Evolutionary conservation across 2,113 vertebrate species (phyloP), one percentile per base, ranked within the genome.

Genomic region (Casuarius casuarius): DNA sequence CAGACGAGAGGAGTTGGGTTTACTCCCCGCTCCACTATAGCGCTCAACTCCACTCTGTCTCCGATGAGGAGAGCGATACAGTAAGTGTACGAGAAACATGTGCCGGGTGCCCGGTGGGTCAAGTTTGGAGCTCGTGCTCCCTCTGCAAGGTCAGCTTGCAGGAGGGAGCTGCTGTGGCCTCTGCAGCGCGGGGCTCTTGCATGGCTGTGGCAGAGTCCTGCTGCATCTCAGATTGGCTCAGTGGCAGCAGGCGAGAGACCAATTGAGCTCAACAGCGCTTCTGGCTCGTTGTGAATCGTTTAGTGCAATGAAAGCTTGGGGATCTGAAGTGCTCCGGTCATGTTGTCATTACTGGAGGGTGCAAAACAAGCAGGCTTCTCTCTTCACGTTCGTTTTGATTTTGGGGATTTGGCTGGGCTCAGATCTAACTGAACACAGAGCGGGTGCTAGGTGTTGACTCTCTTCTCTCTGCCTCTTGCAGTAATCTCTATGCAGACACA

Each of bases 21-120:
- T 99, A 99, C 98, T 99, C 99, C 98, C 99, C 99, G 76, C 99
- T 99, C 97, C 99, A 99, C 98, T 99, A 99, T 99, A 99, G 98
- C 97, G 94, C 99, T 95, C 99, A 99, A 92, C 98, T 98, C 97
- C 98, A 98, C 97, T 98, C 98, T 96, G 98, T 99, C 98, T 99
- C 99, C 94, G 98, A 99, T 98, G 99, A 99, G 98, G 99, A 99
- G 98, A 99, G 98, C 95, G 98, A 99, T 98, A 99, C 99, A 98
- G 99, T 99, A 99, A 99, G 99, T 99, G 98, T 94, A 33, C 83
- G 4, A 91, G 79, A 74, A 71, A 81, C 10, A 10, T 62, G 78
- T 83, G 84, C 87, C 2, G 73, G 89, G 95, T 92, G 87, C 95
- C 96, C 3, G 1, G 62, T 59, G 94, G 76, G 93, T 82, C 7